Base-by-base conservation (phyloP, 2,113 vertebrate species). In the Podarcis cretensis region DNA sequence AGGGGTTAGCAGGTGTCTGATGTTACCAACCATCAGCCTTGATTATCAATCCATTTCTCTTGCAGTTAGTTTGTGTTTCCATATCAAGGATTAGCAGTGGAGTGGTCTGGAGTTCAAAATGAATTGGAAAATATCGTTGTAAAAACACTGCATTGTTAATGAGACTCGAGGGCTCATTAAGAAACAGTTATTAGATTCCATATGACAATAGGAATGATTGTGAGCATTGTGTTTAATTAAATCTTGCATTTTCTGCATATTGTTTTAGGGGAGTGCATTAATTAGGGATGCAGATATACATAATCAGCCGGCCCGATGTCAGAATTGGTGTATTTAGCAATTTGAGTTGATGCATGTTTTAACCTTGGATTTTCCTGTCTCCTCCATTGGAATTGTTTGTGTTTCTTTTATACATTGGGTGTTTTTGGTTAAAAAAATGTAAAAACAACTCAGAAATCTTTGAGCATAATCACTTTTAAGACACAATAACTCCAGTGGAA, bases 301-400 rank as follows among this genome's bases (percentile, higher is more conserved):
- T 90, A 88, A 93, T 86, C 30, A 92, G 27, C 30, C 69, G 90
- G 83, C 32, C 84, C 82, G 95, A 65, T 89, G 88, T 83, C 32
- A 84, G 4, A 86, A 81, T 75, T 65, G 63, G 40, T 54, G 37
- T 74, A 82, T 84, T 71, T 77, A 87, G 88, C 85, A 86, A 83
- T 87, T 90, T 93, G 37, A 66, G 80, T 81, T 35, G 63, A 35
- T 54, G 65, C 82, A 86, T 20, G 69, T 89, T 91, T 93, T 88
- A 90, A 94, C 90, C 81, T 83, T 59, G 16, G 20, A 69, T 32
- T 59, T 86, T 30, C 37, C 14, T 59, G 32, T 37, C 48, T 74
- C 25, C 8, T 59, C 40, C 43, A 10, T 12, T 35, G 9, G 10
- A 23, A 48, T 69, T 32, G 20, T 73, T 35, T 74, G 48, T 37